A percentile compares a stretch with the other conserved stretches of the same genome.
These are phyloP conservation scores for Automeris io DNA, from an alignment of 2,888 invertebrate genomes.

Conservation along the genomic window DNA sequence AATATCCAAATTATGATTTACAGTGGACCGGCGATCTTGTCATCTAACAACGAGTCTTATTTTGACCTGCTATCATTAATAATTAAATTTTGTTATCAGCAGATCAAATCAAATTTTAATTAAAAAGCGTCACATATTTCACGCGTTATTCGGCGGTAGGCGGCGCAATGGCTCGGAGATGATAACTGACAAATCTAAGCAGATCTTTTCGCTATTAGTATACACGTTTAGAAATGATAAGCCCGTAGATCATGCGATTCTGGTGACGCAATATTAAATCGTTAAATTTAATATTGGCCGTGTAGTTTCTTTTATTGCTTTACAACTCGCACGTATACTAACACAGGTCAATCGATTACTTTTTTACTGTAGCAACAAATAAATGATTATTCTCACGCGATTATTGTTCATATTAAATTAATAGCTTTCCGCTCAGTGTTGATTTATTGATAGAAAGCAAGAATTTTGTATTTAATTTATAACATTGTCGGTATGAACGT, in stretches of 20 bases:
- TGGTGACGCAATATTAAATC: constrained; percentile 70
- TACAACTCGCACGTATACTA: constrained; percentile 62
- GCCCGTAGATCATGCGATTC: constrained; percentile 35
- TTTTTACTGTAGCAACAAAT: constrained; percentile 52
- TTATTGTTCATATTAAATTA: constrained; percentile 56
- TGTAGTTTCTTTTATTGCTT: constrained; percentile 70
- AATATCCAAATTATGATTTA: too few relatives aligned
- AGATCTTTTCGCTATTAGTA: constrained; percentile 35
- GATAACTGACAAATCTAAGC: constrained; percentile 36
- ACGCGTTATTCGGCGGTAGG: constrained; percentile 70
- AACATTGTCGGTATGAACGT: constrained; percentile 6
- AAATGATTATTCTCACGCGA: constrained; percentile 69
- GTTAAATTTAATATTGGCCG: constrained; percentile 73
- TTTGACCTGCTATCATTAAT: constrained; percentile 51
- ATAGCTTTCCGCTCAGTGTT: constrained; percentile 37
- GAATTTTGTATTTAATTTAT: constrained; percentile 15
- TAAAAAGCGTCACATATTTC: constrained; percentile 75
- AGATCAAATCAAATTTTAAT: constrained; percentile 71
- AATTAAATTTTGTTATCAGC: constrained; percentile 69
- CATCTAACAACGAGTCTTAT: constrained; percentile 41
- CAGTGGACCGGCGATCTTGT: constrained; percentile 26
- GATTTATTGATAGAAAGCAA: constrained; percentile 44
- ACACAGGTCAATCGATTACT: constrained; percentile 60
- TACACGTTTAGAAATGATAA: constrained; percentile 22
- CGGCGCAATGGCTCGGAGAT: constrained; percentile 53